A percentile compares a stretch with the other conserved stretches of the same genome.
Evolutionary conservation across 2,113 vertebrate genomes (phyloP).

Genomic region (Phylloscopus whistleri): DNA sequence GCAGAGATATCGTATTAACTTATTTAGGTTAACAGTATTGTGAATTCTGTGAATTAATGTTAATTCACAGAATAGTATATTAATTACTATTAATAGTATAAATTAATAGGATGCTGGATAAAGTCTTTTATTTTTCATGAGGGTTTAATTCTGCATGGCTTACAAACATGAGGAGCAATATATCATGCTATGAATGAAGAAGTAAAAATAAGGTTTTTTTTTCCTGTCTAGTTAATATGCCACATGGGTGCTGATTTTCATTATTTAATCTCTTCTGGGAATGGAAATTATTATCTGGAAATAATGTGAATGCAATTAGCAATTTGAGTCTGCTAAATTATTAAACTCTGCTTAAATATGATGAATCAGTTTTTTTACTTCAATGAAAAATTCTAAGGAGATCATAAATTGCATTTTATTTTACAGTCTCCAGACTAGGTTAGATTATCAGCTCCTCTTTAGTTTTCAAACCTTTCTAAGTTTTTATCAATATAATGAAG

Average conservation of each 20-base stretch:
- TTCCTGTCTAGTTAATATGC: neutral
- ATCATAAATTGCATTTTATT: constrained; percentile 34
- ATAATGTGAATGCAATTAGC: constrained; percentile 15
- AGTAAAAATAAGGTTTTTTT: neutral
- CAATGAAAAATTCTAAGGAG: neutral
- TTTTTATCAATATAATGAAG: constrained; percentile 29
- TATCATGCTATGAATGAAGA: neutral
- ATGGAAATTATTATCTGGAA: constrained; percentile 9
- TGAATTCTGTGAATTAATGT: neutral
- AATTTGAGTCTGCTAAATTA: constrained; percentile 27
- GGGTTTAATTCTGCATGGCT: neutral
- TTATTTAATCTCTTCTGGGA: neutral
- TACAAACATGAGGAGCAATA: neutral
- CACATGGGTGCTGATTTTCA: neutral
- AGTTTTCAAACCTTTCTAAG: neutral
- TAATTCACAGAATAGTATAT: neutral
- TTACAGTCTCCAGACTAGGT: neutral
- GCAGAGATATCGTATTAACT: neutral
- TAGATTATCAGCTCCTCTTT: constrained; percentile 1
- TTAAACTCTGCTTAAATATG: constrained; percentile 1
- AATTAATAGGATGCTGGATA: neutral
- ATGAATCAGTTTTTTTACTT: neutral
- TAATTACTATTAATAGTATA: neutral
- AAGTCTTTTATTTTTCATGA: neutral
- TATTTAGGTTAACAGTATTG: neutral